Conservation (phyloP, 2,888 invertebrate species). For the Tinea semifulvella region DNA sequence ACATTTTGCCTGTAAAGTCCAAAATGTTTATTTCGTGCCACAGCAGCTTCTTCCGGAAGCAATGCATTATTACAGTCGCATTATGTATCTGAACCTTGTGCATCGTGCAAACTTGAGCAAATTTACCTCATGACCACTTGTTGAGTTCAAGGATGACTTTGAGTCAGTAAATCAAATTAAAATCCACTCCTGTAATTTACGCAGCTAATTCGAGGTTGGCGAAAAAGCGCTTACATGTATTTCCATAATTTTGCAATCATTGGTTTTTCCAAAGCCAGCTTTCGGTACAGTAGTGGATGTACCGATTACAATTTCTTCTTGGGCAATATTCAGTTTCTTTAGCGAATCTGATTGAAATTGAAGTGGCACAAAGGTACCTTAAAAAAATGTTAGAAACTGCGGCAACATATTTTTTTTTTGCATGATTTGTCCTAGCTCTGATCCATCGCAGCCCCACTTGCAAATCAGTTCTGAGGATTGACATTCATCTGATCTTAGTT, state of each 20-base stretch:
- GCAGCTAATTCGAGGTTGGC: too few relatives aligned
- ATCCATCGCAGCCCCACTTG: slow-evolving; percentile 7
- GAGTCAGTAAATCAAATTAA: neutral
- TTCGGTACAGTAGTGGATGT: too few relatives aligned
- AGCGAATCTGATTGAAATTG: neutral
- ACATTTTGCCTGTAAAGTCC: neutral
- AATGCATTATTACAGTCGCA: too few relatives aligned
- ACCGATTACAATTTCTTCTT: slow-evolving; percentile 1
- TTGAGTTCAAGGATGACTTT: neutral
- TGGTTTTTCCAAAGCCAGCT: neutral
- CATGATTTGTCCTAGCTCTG: neutral
- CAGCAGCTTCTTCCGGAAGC: too few relatives aligned
- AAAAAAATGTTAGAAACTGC: neutral
- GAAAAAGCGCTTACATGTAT: too few relatives aligned
- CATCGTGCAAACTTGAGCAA: neutral
- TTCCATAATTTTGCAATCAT: neutral
- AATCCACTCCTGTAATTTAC: neutral
- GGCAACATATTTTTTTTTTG: slow-evolving; percentile 1
- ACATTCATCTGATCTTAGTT: slow-evolving; percentile 2
- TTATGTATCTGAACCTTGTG: too few relatives aligned
- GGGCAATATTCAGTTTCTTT: slow-evolving; percentile 2
- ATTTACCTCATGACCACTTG: neutral
- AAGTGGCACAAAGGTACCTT: neutral
- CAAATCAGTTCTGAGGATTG: slow-evolving; percentile 3
- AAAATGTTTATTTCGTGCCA: neutral